phyloP scores from a whole-genome alignment of 1,140 invertebrate genomes.

The Bombus pascuorum region DNA sequence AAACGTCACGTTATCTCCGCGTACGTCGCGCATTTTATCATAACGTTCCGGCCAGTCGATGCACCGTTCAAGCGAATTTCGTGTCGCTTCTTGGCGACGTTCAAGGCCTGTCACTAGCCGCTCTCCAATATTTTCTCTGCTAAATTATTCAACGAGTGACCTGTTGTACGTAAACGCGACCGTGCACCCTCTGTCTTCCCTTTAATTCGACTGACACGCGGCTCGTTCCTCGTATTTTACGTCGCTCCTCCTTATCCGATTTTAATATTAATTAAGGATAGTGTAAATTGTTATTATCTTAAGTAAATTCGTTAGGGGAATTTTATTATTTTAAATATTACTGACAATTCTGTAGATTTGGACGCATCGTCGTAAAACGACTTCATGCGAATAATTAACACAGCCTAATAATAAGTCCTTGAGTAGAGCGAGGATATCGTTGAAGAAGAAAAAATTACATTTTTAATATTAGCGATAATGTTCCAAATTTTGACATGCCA shows the following conservation, averaged over 20 bases:
- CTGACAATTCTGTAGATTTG: too few relatives aligned
- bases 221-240: background rate
- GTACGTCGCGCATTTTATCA: slow-evolving; percentile 58
- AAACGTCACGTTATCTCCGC: slow-evolving; percentile 64
- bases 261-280: slow-evolving; percentile 4
- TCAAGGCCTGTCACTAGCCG: background rate
- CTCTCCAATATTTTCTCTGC: slow-evolving; percentile 28
- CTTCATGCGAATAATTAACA: background rate
- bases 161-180: slow-evolving; percentile 52
- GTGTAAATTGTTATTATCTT: background rate
- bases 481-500: accelerated
- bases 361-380: background rate
- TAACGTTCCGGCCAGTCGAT: slow-evolving; percentile 34
- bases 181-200: background rate
- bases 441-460: background rate
- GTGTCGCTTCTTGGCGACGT: slow-evolving; percentile 18
- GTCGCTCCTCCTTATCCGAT: background rate
- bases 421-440: accelerated
- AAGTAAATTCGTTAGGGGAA: background rate
- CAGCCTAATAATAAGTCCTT: background rate
- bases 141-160: slow-evolving; percentile 53
- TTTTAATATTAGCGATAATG: too few relatives aligned
- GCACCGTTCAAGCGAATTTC: slow-evolving; percentile 25
- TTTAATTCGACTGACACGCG: slow-evolving; percentile 14
- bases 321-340: too few relatives aligned